Conservation (phyloP, 2,113 vertebrate genomes). For the Hemibagrus wyckioides region DNA sequence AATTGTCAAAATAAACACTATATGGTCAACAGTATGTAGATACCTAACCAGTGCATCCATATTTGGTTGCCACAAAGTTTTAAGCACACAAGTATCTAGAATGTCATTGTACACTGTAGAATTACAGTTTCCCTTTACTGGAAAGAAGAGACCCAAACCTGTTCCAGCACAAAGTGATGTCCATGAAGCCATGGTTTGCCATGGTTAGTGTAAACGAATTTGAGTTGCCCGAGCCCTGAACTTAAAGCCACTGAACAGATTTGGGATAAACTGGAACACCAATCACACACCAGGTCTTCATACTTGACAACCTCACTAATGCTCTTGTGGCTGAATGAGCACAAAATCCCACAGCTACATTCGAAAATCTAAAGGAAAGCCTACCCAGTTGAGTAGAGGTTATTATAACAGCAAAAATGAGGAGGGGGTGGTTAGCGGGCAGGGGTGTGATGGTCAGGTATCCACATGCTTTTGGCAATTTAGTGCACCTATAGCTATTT, state of each 20-base stretch:
- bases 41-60: neutral
- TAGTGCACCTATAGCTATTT: neutral
- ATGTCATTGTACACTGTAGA: neutral
- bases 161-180: neutral
- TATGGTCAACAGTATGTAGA: neutral
- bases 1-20: neutral
- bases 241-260: neutral
- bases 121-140: neutral
- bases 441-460: neutral
- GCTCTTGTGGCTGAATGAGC: neutral
- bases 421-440: neutral
- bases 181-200: neutral
- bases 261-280: neutral
- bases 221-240: neutral
- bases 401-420: neutral
- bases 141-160: neutral
- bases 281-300: neutral
- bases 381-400: neutral
- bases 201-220: neutral
- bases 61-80: neutral
- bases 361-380: neutral
- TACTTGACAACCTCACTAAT: neutral
- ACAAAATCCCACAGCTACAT: neutral
- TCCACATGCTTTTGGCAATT: neutral
- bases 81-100: neutral